Evolutionary conservation across 1,140 invertebrate genomes (phyloP), one percentile per base, ranked within the genome.

Genomic region (Papilio machaon): DNA sequence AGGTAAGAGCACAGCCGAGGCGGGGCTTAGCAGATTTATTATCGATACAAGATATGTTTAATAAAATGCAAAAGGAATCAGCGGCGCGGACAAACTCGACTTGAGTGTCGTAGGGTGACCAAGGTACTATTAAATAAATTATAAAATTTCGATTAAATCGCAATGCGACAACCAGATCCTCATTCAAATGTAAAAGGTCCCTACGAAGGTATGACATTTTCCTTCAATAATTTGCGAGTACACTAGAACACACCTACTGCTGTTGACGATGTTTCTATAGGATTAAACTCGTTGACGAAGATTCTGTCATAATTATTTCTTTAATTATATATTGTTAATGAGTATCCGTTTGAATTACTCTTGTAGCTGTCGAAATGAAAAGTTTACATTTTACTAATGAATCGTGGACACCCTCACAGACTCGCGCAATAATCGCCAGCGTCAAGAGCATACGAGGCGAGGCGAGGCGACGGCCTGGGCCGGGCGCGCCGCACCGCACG

Each of bases 31-130:
- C 77, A 87, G 88, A 89, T 91, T 91, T 89, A 89, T 90, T 91
- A 91, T 89, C 91, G 90, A 92, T 92, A 92, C 87, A 87, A 93
- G 90, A 93, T 91, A 92, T 90, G 88, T 87, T 94, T 94, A 91
- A 93, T 93, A 92, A 92, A 92, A 90, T 90, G 88, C 90, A 89
- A 88, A 89, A 85, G 88, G 86, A 93, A 86, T 87, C 91, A 91
- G 82, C 88, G 86, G 85, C 82, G 91, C 91, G 91, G 85, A 91
- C 85, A 83, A 88, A 85, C 84, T 85, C 85, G 85, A 84, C 81
- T 89, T 85, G 84, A 91, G 86, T 89, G 87, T 82, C 82, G 30
- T 86, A 87, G 83, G 86, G 89, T 89, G 83, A 82, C 91, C 83
- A 91, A 75, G 64, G 15, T 30, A 30, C 19, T 3, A 64, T 64